Evolutionary conservation across 1,140 invertebrate species (phyloP).

Genomic region (Harlomillsia oculata): DNA sequence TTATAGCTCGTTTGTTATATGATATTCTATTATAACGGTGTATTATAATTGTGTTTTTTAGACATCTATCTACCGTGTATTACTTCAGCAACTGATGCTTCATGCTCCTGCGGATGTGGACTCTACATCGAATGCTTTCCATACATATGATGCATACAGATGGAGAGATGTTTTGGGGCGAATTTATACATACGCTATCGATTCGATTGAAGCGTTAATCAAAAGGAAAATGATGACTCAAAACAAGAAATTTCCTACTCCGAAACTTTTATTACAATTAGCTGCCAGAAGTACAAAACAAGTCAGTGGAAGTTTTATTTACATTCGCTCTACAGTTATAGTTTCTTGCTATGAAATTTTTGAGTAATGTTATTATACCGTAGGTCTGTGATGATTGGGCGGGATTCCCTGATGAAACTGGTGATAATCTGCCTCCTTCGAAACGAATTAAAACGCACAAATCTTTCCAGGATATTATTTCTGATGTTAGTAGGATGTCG

Average conservation of each 20-base stretch:
- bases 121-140: slow-evolving; percentile 12
- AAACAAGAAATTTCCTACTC: slow-evolving; percentile 9
- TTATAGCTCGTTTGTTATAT: neutral
- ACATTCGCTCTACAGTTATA: neutral
- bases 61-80: too few species aligned
- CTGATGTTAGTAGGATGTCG: slow-evolving; percentile 4
- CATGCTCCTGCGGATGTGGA: slow-evolving; percentile 24
- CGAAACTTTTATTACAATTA: slow-evolving; percentile 10
- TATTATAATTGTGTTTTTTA: too few species aligned
- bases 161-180: slow-evolving; percentile 17
- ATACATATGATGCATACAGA: slow-evolving; percentile 1
- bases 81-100: slow-evolving; percentile 19
- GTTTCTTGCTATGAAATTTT: too few species aligned
- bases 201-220: slow-evolving; percentile 20
- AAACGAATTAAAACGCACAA: slow-evolving; percentile 15
- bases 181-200: slow-evolving; percentile 21
- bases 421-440: neutral
- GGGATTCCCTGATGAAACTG: slow-evolving; percentile 3
- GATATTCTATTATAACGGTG: too few species aligned
- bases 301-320: neutral
- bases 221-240: slow-evolving; percentile 9
- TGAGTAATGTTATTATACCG: too few species aligned
- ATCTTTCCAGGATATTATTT: slow-evolving; percentile 20
- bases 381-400: too few species aligned
- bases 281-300: slow-evolving; percentile 21